A percentile compares a stretch with the other conserved stretches of the same genome.
Conservation (phyloP, 2,888 invertebrate species). For the Blera fallax region DNA sequence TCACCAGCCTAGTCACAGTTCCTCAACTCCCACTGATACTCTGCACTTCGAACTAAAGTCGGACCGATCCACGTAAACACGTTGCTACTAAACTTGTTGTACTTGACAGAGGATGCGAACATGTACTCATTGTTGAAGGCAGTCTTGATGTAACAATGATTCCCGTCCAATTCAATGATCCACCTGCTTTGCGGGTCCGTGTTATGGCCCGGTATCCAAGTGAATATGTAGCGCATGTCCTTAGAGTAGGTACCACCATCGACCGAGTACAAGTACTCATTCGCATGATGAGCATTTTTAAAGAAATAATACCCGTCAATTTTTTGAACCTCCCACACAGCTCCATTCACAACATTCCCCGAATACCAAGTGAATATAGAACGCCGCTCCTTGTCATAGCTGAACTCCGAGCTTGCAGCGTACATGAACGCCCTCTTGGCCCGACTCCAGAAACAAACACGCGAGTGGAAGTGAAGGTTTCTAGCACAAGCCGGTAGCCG, state of each 20-base stretch:
- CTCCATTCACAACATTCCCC: too few species aligned
- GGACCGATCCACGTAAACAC: background rate
- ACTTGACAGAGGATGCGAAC: background rate
- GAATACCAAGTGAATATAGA: background rate
- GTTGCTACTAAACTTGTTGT: too few species aligned
- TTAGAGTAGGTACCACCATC: background rate
- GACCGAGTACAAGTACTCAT: background rate
- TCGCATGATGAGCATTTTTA: background rate
- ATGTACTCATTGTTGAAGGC: constrained; percentile 30
- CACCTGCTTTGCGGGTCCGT: constrained; percentile 40
- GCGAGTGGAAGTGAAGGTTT: constrained; percentile 9
- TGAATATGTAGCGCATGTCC: constrained; percentile 34
- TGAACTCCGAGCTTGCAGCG: constrained; percentile 10
- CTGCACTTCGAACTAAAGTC: too few species aligned
- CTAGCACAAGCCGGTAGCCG: constrained; percentile 38
- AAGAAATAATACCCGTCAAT: too few species aligned
- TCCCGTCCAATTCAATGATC: constrained; percentile 16
- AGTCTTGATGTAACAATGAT: constrained; percentile 16
- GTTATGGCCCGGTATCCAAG: constrained; percentile 43
- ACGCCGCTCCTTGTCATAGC: background rate
- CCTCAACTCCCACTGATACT: too few species aligned
- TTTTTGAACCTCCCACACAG: too few species aligned
- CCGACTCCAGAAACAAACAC: constrained; percentile 47
- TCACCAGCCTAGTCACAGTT: too few species aligned
- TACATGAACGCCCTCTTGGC: constrained; percentile 12